Conservation (phyloP, 2,888 invertebrate species). For the Drosophila barbarae region DNA sequence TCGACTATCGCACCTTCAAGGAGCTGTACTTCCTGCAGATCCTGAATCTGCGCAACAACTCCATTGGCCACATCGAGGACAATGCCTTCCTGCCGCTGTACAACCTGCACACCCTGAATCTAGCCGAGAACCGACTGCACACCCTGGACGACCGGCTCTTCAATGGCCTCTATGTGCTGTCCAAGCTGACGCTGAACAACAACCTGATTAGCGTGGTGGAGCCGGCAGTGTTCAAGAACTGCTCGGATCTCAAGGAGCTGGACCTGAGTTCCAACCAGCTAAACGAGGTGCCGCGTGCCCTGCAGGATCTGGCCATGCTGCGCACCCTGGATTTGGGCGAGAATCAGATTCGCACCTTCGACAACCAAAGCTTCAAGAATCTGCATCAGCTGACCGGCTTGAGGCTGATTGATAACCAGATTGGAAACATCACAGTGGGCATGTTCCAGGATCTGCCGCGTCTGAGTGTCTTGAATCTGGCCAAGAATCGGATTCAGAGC, state of each 20-base stretch:
- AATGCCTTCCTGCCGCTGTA: constrained; percentile 92
- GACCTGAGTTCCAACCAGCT: constrained; percentile 93
- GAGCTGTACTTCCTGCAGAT: constrained; percentile 92
- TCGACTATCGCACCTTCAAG: constrained; percentile 91
- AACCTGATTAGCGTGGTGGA: constrained; percentile 90
- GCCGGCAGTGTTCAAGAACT: constrained; percentile 91
- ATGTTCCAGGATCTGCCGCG: constrained; percentile 93
- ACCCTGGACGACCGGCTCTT: constrained; percentile 90
- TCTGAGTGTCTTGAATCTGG: constrained; percentile 91
- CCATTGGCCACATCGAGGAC: constrained; percentile 92
- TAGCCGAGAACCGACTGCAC: constrained; percentile 92
- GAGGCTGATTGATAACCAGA: constrained; percentile 93
- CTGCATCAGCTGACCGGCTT: constrained; percentile 92
- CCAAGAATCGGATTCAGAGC: constrained; percentile 92
- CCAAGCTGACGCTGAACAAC: constrained; percentile 91
- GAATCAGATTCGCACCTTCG: constrained; percentile 91
- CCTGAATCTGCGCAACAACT: constrained; percentile 90
- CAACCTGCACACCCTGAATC: constrained; percentile 92
- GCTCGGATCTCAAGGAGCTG: constrained; percentile 92
- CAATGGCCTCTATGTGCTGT: constrained; percentile 90
- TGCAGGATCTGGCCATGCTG: constrained; percentile 89
- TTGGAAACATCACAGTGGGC: constrained; percentile 90
- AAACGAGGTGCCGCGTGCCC: constrained; percentile 88
- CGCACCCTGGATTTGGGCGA: constrained; percentile 94
- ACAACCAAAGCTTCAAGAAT: constrained; percentile 90